Evolutionary conservation across 1,140 invertebrate species (phyloP).

Genomic region (Brachionus plicatilis): DNA sequence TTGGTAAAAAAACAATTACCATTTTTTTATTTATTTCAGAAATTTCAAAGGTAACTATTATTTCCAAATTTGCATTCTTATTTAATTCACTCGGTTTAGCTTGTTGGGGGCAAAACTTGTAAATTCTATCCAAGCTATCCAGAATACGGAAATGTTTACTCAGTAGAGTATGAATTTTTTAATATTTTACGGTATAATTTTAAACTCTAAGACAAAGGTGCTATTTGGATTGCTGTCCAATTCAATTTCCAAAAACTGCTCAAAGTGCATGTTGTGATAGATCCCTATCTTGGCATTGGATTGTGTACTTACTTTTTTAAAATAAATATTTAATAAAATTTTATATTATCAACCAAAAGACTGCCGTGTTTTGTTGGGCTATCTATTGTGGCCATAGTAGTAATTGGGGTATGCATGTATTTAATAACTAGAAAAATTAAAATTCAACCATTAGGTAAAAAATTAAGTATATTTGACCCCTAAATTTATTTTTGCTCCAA

Average conservation of each 20-base stretch:
- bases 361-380: background rate
- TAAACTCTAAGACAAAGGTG: background rate
- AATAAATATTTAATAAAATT: background rate
- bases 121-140: slow-evolving; percentile 5
- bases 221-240: background rate
- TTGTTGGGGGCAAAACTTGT: background rate
- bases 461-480: background rate
- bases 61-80: background rate
- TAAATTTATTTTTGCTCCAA: background rate
- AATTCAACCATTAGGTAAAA: background rate
- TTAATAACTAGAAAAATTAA: background rate
- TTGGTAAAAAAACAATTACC: background rate
- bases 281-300: background rate
- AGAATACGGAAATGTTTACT: background rate
- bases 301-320: background rate
- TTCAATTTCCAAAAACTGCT: background rate
- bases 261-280: background rate
- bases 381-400: background rate
- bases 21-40: background rate
- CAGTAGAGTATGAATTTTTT: background rate
- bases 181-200: background rate
- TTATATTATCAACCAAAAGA: background rate
- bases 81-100: background rate
- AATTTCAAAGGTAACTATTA: background rate
- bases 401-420: background rate